Base-by-base conservation (phyloP, 2,888 invertebrate species). In the Nemotelus pantherinus region DNA sequence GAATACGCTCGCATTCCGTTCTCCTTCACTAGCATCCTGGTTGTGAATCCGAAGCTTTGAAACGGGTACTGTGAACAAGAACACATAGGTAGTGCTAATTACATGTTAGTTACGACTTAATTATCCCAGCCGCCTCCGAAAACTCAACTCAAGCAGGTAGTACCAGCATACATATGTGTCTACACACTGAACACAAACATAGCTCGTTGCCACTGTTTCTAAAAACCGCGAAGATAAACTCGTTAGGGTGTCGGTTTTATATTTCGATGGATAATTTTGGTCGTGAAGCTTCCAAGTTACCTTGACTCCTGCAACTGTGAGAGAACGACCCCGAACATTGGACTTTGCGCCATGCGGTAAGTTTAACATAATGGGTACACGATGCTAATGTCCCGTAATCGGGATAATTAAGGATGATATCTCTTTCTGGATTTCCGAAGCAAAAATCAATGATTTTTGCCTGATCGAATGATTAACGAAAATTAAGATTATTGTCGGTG, bases 381-480 rank as follows among this genome's bases (percentile, higher is more conserved):
- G 76, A 75, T 77, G 76, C 77, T 79, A 79, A 79, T 79, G 58
- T 77, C 67, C 74, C 74, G 63, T 77, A 79, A 79, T 77, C 64
- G 76, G 70, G 76, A 76, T 79, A 79, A 79, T 79, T 79, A 77
- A 63, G 79, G 79, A 79, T 77, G 77, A 79, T 79, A 71, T 45
- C 68, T 77, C 70, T 47, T 70, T 70, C 64, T 78, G 76, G 67
- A 67, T 78, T 71, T 67, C 72, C 72, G 64, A 76, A 72, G 72
- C 65, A 78, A 77, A 78, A 78, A 78, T 78, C 77, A 77, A 77
- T 75, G 50, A 64, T 63, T 75, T 50, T 75, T 75, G 64, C 48
- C 64, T 72, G 43, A 25, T 58, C 71, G 71, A 72, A 58, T 72
- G 71, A 72, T 72, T 58, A 72, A 44, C 45, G 67, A n/a, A 39